phyloP scores from a whole-genome alignment of 2,888 invertebrate species.

The Eugnorisma glareosa region DNA sequence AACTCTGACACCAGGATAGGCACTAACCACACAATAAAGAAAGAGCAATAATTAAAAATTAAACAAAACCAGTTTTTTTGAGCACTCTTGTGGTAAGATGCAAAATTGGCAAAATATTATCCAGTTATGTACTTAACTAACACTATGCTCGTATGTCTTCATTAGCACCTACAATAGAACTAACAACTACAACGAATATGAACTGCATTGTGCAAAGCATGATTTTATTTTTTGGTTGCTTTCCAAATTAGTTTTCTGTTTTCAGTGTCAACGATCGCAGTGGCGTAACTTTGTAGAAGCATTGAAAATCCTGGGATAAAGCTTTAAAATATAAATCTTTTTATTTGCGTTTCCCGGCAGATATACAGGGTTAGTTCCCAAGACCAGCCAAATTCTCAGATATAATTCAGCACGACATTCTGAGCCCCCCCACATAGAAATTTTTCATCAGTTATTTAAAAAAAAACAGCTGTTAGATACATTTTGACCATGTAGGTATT shows the following conservation, averaged over 20 bases:
- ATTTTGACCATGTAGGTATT: too few species aligned
- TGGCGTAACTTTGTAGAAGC: too few species aligned
- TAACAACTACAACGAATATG: conserved; percentile 5
- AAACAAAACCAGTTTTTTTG: background rate
- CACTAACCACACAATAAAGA: too few species aligned
- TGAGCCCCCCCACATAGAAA: too few species aligned
- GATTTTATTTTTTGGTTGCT: background rate
- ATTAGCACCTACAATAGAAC: background rate
- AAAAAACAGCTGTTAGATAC: too few species aligned
- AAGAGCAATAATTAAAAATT: too few species aligned
- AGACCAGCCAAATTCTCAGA: too few species aligned
- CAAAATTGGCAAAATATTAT: background rate
- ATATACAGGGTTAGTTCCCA: too few species aligned
- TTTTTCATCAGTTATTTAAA: too few species aligned
- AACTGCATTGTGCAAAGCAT: conserved; percentile 2
- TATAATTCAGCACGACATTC: too few species aligned
- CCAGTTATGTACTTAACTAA: background rate
- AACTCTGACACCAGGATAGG: too few species aligned
- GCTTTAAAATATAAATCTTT: background rate
- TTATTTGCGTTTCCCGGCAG: too few species aligned
- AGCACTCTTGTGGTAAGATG: background rate
- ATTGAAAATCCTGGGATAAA: background rate
- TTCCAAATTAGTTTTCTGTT: background rate
- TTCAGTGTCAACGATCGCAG: background rate
- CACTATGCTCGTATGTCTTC: background rate